These are phyloP conservation scores for Noctilio leporinus DNA, from an alignment of 2,113 vertebrate species.

Conservation along the genomic window DNA sequence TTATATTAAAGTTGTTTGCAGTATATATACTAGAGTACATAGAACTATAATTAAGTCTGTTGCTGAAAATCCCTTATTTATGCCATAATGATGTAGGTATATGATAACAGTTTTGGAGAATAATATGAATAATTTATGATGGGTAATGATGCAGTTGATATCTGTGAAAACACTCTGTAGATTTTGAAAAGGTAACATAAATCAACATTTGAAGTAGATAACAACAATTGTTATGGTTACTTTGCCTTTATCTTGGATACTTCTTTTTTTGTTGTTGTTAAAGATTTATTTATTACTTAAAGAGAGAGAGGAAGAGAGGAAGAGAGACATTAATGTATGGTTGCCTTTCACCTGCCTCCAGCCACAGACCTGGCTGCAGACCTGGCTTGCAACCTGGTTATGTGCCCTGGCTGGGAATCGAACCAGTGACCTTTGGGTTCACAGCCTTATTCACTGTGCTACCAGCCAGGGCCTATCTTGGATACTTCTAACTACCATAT, in stretches of 20 bases:
- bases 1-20: conserved; percentile 14
- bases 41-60: background rate
- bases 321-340: too few species aligned
- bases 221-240: background rate
- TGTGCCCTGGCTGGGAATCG: too few species aligned
- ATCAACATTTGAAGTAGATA: background rate
- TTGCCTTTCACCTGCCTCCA: too few species aligned
- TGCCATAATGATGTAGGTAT: background rate
- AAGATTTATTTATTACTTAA: too few species aligned
- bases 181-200: conserved; percentile 31
- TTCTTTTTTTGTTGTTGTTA: too few species aligned
- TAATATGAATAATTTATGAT: background rate
- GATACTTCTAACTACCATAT: background rate
- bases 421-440: too few species aligned
- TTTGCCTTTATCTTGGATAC: background rate
- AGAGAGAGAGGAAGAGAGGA: too few species aligned
- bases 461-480: too few species aligned
- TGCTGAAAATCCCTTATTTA: conserved; percentile 22
- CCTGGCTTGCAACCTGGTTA: too few species aligned
- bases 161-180: background rate
- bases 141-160: conserved; percentile 24
- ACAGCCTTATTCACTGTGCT: too few species aligned
- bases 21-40: background rate
- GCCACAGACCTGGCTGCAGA: too few species aligned
- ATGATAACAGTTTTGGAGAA: background rate